Conservation (phyloP, 2,888 invertebrate species). For the Amphimallon solstitiale region DNA sequence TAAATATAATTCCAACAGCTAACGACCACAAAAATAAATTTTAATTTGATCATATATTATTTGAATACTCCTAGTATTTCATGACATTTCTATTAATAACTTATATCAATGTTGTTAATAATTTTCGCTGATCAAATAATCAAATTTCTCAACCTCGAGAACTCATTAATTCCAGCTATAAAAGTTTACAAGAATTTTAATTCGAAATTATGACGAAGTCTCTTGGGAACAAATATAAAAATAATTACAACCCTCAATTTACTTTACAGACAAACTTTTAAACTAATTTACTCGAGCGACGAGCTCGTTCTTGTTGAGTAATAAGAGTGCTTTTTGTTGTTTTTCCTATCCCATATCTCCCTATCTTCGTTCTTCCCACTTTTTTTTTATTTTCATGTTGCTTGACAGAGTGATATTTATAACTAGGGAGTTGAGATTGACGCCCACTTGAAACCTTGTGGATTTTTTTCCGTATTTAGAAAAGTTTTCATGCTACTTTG, state of each 20-base stretch:
- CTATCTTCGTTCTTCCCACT: too few species aligned
- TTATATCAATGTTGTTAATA: too few species aligned
- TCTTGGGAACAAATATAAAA: conserved; percentile 53
- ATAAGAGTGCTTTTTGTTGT: conserved; percentile 54
- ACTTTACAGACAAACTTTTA: conserved; percentile 53
- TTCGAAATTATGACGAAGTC: conserved; percentile 46
- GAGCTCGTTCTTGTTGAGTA: conserved; percentile 52
- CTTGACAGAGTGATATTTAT: conserved; percentile 44
- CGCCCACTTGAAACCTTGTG: conserved; percentile 30
- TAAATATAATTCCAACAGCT: too few species aligned
- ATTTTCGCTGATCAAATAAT: background rate
- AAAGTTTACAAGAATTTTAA: conserved; percentile 47
- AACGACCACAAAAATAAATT: too few species aligned
- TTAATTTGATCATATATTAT: too few species aligned
- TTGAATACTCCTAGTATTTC: too few species aligned
- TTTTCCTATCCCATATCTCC: conserved; percentile 41
- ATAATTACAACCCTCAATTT: conserved; percentile 55
- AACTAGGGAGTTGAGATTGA: conserved; percentile 42
- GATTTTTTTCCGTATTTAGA: conserved; percentile 42
- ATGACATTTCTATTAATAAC: too few species aligned
- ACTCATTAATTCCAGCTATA: conserved; percentile 41
- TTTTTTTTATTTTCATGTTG: too few species aligned
- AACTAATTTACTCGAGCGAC: conserved; percentile 51
- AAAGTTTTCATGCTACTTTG: conserved; percentile 34
- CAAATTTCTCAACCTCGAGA: conserved; percentile 11